Evolutionary conservation across 2,888 invertebrate genomes (phyloP).

Genomic region (Tigriopus californicus): DNA sequence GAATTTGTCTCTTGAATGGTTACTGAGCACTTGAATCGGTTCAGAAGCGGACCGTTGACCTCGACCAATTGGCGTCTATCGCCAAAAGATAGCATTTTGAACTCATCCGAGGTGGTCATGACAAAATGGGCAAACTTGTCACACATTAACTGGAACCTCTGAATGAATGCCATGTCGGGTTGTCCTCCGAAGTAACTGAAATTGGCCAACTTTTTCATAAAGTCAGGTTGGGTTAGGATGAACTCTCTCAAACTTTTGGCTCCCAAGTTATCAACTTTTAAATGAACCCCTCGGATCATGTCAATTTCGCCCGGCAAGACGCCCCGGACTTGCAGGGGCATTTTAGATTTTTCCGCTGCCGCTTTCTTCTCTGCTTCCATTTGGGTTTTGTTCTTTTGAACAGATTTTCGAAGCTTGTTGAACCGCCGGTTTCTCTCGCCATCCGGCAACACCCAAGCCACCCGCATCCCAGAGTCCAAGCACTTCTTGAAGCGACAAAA

Average conservation of each 20-base stretch:
- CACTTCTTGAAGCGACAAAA: constrained; percentile 23
- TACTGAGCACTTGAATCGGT: not conserved
- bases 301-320: not conserved
- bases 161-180: too few relatives aligned
- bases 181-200: too few relatives aligned
- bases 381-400: not conserved
- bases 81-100: too few relatives aligned
- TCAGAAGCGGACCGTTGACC: not conserved
- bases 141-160: too few relatives aligned
- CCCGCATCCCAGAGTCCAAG: constrained; percentile 22
- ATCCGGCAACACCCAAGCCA: constrained; percentile 23
- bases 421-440: constrained; percentile 21
- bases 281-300: not conserved
- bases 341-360: not conserved
- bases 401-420: constrained; percentile 4
- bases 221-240: too few relatives aligned
- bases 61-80: not conserved
- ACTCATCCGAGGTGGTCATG: too few relatives aligned
- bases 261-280: not conserved
- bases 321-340: too few relatives aligned
- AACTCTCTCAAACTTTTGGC: too few relatives aligned
- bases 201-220: too few relatives aligned
- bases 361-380: not conserved
- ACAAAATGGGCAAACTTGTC: too few relatives aligned
- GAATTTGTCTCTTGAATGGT: not conserved